Conservation (phyloP, 2,888 invertebrate genomes). For the Syrista parreyssii region DNA sequence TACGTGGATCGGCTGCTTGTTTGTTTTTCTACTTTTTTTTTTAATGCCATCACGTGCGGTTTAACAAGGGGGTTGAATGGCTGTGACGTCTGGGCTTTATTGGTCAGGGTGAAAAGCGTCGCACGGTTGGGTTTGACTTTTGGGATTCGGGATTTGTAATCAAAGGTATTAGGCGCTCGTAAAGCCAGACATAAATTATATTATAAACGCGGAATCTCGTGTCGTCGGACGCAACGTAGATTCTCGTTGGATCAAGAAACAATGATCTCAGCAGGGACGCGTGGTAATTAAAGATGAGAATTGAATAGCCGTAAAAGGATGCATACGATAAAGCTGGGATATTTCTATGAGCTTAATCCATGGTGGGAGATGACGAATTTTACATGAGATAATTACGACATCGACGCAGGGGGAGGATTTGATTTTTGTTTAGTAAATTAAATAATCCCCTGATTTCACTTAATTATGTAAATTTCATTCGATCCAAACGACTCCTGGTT, state of each 20-base stretch:
- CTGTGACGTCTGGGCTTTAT: no score
- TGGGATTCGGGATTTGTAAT: background rate
- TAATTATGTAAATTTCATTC: no score
- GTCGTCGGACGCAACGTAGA: background rate
- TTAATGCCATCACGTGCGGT: background rate
- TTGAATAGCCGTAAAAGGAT: background rate
- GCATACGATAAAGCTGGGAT: background rate
- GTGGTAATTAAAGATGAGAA: background rate
- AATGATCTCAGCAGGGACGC: background rate
- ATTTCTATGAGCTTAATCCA: background rate
- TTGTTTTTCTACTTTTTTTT: background rate
- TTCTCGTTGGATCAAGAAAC: background rate
- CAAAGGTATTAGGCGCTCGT: background rate
- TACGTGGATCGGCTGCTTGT: background rate
- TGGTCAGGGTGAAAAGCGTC: background rate
- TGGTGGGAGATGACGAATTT: background rate
- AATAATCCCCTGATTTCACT: no score
- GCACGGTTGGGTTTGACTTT: background rate
- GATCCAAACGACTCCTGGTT: no score
- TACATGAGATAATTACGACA: background rate
- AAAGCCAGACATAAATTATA: background rate
- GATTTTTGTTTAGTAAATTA: no score
- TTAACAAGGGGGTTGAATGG: background rate
- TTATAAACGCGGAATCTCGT: background rate
- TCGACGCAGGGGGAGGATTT: no score